Evolutionary conservation across 2,888 invertebrate genomes (phyloP).

Genomic region (Dusona sp.): DNA sequence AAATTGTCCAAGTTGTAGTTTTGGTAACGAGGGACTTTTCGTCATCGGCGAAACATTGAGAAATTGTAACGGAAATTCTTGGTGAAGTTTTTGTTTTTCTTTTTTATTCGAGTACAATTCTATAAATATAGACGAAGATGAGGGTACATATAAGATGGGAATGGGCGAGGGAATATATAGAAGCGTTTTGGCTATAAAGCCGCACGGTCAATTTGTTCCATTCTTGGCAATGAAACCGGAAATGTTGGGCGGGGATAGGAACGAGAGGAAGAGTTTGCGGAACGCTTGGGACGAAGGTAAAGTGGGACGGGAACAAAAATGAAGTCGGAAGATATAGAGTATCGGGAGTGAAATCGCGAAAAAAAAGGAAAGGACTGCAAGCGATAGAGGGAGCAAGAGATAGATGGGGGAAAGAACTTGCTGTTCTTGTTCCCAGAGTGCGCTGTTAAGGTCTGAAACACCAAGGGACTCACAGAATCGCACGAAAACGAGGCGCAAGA

Average conservation of each 20-base stretch:
- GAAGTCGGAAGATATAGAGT: constrained; percentile 47
- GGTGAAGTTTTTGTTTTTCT: neutral
- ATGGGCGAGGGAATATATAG: constrained; percentile 37
- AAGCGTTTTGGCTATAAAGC: constrained; percentile 43
- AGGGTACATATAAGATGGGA: neutral
- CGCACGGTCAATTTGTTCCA: constrained; percentile 60
- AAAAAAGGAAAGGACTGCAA: neutral
- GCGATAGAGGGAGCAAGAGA: constrained; percentile 1
- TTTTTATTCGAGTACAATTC: neutral
- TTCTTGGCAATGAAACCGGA: constrained; percentile 64
- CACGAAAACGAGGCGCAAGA: constrained; percentile 2
- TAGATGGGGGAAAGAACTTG: constrained; percentile 3
- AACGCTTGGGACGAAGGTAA: constrained; percentile 25
- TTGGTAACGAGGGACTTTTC: neutral
- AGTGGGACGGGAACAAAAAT: constrained; percentile 45
- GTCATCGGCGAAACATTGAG: constrained; percentile 6
- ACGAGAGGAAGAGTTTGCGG: constrained; percentile 28
- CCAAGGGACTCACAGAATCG: constrained; percentile 44
- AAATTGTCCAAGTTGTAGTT: neutral
- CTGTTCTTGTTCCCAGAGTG: constrained; percentile 20
- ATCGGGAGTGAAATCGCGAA: constrained; percentile 15
- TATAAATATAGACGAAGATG: neutral
- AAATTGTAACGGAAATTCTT: constrained; percentile 6
- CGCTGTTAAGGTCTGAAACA: constrained; percentile 32
- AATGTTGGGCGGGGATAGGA: constrained; percentile 28